Conservation (phyloP, 2,888 invertebrate genomes). For the Cheilosia impressa region DNA sequence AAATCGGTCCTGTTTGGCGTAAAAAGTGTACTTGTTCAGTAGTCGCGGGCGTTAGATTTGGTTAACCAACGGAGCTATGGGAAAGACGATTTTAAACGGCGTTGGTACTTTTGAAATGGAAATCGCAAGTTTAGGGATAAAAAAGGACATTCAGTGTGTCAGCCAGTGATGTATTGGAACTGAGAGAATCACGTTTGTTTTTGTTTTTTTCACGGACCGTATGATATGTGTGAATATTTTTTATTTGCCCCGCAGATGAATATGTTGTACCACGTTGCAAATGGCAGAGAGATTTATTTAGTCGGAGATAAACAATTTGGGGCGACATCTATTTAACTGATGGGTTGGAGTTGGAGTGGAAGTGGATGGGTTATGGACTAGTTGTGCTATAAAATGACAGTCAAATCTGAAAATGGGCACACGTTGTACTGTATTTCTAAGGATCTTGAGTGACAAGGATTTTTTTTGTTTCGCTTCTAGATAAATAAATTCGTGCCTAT, state of each 20-base stretch:
- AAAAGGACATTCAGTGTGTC: conserved; percentile 66
- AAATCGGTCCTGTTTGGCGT: conserved; percentile 33
- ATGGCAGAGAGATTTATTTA: conserved; percentile 60
- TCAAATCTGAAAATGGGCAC: conserved; percentile 50
- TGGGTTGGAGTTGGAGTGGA: conserved; percentile 12
- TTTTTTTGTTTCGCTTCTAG: too few species aligned
- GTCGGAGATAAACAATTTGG: conserved; percentile 57
- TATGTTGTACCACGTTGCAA: conserved; percentile 63
- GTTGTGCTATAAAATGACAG: conserved; percentile 46
- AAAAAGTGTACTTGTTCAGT: conserved; percentile 5
- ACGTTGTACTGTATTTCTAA: conserved; percentile 26
- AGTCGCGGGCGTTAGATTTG: conserved; percentile 27
- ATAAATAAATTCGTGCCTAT: too few species aligned
- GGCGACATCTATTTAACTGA: conserved; percentile 56
- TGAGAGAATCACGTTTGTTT: conserved; percentile 44
- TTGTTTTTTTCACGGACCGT: conserved; percentile 23
- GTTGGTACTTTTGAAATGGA: conserved; percentile 49
- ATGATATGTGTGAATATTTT: conserved; percentile 22
- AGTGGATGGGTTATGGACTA: conserved; percentile 1
- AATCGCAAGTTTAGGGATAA: conserved; percentile 50
- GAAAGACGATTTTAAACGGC: conserved; percentile 12
- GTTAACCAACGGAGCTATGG: conserved; percentile 42
- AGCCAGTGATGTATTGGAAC: conserved; percentile 67
- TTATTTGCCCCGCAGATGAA: conserved; percentile 57
- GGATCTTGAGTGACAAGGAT: neutral